These are phyloP conservation scores for Endomychus coccineus DNA, from an alignment of 2,888 invertebrate species.

Conservation along the genomic window DNA sequence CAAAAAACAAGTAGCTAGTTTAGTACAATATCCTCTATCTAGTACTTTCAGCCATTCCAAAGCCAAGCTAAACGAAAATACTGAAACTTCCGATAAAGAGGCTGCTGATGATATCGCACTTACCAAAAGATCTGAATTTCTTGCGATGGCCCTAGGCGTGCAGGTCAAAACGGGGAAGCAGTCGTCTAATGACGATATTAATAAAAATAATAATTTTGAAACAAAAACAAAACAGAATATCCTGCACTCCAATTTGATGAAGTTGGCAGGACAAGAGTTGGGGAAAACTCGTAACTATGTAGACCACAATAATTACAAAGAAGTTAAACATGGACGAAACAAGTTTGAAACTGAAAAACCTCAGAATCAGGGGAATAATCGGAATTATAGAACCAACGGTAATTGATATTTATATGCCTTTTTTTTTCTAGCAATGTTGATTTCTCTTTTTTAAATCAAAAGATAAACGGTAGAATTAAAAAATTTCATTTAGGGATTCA, in stretches of 20 bases:
- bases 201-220: conserved; percentile 37
- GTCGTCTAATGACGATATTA: conserved; percentile 32
- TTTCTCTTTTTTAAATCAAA: too few relatives aligned
- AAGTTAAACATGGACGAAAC: conserved; percentile 33
- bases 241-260: conserved; percentile 26
- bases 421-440: too few relatives aligned
- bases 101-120: conserved; percentile 20
- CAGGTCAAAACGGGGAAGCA: conserved; percentile 42
- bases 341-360: conserved; percentile 40
- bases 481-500: too few relatives aligned
- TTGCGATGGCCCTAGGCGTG: conserved; percentile 51
- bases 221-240: conserved; percentile 29
- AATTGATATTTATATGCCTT: not conserved
- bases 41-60: too few relatives aligned
- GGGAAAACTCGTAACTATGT: not conserved
- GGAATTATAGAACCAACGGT: conserved; percentile 12
- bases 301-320: conserved; percentile 36
- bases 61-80: conserved; percentile 27
- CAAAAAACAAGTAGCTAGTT: conserved; percentile 37
- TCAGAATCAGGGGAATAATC: conserved; percentile 6
- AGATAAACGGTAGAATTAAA: too few relatives aligned
- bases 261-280: conserved; percentile 26
- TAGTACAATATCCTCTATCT: conserved; percentile 41
- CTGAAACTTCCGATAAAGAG: conserved; percentile 17
- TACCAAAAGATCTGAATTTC: conserved; percentile 43